These are phyloP conservation scores for Latrodectus hesperus DNA, from an alignment of 2,888 invertebrate species.

Conservation along the genomic window DNA sequence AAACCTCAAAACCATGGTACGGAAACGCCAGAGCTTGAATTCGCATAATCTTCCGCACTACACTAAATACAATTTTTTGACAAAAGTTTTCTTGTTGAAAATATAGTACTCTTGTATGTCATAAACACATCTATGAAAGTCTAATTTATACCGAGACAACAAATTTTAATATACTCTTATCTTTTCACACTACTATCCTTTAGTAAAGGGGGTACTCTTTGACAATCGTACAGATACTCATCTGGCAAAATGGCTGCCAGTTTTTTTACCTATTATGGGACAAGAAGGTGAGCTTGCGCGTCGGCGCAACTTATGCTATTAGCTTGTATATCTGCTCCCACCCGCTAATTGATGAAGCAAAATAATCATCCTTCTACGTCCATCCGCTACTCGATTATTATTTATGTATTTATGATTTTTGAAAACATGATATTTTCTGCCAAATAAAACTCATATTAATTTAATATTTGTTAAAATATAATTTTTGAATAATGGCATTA, in stretches of 20 bases:
- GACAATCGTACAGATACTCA: slow-evolving; percentile 62
- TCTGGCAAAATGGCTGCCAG: slow-evolving; percentile 69
- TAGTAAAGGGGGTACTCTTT: slow-evolving; percentile 49
- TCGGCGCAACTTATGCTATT: slow-evolving; percentile 56
- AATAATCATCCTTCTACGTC: slow-evolving; percentile 34
- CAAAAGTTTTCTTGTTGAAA: slow-evolving; percentile 30
- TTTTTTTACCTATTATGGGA: slow-evolving; percentile 69
- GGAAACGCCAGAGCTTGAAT: slow-evolving; percentile 62
- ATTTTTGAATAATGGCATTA: too few relatives aligned
- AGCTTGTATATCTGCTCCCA: slow-evolving; percentile 31
- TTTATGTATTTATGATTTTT: not conserved
- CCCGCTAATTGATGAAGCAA: slow-evolving; percentile 59
- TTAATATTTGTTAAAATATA: too few relatives aligned
- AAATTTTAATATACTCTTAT: slow-evolving; percentile 16
- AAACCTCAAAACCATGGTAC: slow-evolving; percentile 52
- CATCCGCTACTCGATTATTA: slow-evolving; percentile 6
- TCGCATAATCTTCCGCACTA: slow-evolving; percentile 65
- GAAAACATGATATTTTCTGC: slow-evolving; percentile 23
- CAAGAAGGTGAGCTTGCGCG: slow-evolving; percentile 63
- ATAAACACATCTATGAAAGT: slow-evolving; percentile 1
- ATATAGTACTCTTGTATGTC: not conserved
- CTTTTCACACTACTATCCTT: not conserved
- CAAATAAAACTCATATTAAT: not conserved
- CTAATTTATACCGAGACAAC: not conserved
- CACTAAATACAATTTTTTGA: slow-evolving; percentile 45